Percentiles rank a stretch among this genome's conserved stretches.
Evolutionary conservation across 2,113 vertebrate species (phyloP).

Genomic region (Perca schrenkii): DNA sequence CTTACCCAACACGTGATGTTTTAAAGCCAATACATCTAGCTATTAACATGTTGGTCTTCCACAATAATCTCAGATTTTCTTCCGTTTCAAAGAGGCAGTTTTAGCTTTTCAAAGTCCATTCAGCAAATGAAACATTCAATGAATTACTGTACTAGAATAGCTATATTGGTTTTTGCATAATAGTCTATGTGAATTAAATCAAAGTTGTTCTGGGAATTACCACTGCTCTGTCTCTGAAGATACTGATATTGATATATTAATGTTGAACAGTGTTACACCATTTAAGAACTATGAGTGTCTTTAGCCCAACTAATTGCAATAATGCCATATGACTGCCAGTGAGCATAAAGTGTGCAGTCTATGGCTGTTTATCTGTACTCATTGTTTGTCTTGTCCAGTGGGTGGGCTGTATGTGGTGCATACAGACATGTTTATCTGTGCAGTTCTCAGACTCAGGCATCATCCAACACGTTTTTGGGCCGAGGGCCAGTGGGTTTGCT

Average conservation of each 20-base stretch:
- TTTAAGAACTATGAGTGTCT: not conserved
- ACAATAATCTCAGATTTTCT: not conserved
- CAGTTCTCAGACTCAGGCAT: constrained; percentile 37
- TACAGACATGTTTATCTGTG: constrained; percentile 53
- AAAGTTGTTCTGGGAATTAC: not conserved
- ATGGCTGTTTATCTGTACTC: constrained; percentile 12
- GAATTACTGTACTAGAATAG: not conserved
- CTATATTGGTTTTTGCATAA: not conserved
- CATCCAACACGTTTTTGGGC: constrained; percentile 53
- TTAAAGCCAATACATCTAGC: not conserved
- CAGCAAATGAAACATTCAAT: not conserved
- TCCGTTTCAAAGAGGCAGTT: not conserved
- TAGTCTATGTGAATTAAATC: not conserved
- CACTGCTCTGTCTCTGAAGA: not conserved
- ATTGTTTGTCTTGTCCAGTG: constrained; percentile 21
- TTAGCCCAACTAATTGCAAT: not conserved
- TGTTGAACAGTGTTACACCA: not conserved
- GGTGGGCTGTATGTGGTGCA: not conserved
- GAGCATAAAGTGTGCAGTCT: not conserved
- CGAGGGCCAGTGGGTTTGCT: constrained; percentile 54
- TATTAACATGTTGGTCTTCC: not conserved
- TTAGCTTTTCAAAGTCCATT: not conserved
- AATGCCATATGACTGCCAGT: not conserved
- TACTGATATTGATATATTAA: not conserved
- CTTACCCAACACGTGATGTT: not conserved